These are phyloP conservation scores for Pseudochirops cupreus DNA, from an alignment of 2,797 vertebrate genomes.

Conservation along the genomic window DNA sequence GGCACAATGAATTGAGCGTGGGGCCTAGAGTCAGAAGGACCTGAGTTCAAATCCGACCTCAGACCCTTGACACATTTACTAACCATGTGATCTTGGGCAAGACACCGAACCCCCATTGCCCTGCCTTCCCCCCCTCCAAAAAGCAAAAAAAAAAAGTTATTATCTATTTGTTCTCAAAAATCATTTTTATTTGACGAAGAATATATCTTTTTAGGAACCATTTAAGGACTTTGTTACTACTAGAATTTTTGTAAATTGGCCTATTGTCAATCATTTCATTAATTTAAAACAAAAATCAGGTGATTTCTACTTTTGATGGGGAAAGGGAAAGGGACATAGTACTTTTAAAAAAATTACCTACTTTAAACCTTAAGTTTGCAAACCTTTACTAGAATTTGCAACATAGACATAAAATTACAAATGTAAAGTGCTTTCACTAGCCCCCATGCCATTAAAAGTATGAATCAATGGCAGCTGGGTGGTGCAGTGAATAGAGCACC, in stretches of 20 bases:
- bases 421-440: neutral
- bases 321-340: neutral
- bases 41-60: too few relatives aligned
- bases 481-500: too few relatives aligned
- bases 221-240: conserved; percentile 21
- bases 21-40: too few relatives aligned
- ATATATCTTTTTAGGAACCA: neutral
- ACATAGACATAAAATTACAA: neutral
- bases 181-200: neutral
- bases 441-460: neutral
- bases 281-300: conserved; percentile 4
- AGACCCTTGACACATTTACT: too few relatives aligned
- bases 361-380: neutral
- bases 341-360: neutral
- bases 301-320: neutral
- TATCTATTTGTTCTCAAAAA: neutral
- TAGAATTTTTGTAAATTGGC: conserved; percentile 21
- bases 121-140: too few relatives aligned
- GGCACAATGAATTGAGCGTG: too few relatives aligned
- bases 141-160: too few relatives aligned
- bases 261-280: neutral
- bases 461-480: too few relatives aligned
- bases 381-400: neutral
- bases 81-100: too few relatives aligned
- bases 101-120: too few relatives aligned